Percentiles rank a stretch among this genome's conserved stretches.
Evolutionary conservation across 2,888 invertebrate genomes (phyloP).

Genomic region (Dryocosmus kuriphilus): DNA sequence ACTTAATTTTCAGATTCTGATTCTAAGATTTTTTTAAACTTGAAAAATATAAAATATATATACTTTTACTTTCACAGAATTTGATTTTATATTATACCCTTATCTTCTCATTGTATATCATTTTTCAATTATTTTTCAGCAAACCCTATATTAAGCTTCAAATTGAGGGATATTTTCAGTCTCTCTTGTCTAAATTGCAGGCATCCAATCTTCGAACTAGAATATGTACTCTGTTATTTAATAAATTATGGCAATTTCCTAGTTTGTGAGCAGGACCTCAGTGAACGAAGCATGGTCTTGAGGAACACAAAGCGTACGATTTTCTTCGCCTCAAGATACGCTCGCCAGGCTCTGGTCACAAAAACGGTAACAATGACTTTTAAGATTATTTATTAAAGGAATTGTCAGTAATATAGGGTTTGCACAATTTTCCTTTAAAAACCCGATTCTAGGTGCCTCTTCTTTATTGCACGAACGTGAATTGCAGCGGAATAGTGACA

Average conservation of each 20-base stretch:
- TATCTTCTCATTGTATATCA: neutral
- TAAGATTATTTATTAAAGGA: conserved; percentile 15
- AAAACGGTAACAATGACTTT: conserved; percentile 17
- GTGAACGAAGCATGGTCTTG: neutral
- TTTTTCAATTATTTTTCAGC: neutral
- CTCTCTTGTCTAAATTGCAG: neutral
- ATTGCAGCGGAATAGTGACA: conserved; percentile 10
- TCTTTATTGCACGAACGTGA: neutral
- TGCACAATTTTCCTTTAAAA: conserved; percentile 14
- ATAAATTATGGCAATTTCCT: conserved; percentile 23
- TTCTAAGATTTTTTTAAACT: too few species aligned
- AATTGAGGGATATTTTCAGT: neutral
- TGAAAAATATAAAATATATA: too few species aligned
- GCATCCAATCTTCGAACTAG: neutral
- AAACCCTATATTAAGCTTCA: neutral
- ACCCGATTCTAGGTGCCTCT: neutral
- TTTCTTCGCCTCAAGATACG: conserved; percentile 4
- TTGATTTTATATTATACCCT: neutral
- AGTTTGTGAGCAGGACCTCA: neutral
- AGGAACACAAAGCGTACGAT: conserved; percentile 21
- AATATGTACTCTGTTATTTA: conserved; percentile 16
- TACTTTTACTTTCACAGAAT: neutral
- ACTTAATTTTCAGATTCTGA: neutral
- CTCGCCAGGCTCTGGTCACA: neutral
- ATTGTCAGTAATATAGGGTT: neutral